Evolutionary conservation across 2,113 vertebrate genomes (phyloP), one percentile per base, ranked within the genome.

Genomic region (Nerophis lumbriciformis): DNA sequence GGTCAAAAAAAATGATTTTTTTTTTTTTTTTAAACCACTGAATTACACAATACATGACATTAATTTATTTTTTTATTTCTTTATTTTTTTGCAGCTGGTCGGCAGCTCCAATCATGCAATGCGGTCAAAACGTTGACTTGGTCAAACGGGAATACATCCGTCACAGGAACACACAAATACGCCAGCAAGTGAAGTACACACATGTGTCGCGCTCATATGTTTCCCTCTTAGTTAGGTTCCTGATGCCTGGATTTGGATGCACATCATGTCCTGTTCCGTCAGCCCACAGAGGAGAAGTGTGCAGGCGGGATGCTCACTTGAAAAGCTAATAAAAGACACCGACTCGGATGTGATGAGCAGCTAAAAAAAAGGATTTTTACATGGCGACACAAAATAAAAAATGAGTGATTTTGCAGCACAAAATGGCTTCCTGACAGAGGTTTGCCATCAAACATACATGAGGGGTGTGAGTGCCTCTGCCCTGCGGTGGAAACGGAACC

Each of bases 261-360:
- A 62, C 62, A 65, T 68, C 51, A 58, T 74, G 67, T 75, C 79
- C 71, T 58, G 63, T 57, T 72, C 51, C 48, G 10, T 57, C 51
- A 72, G 55, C 63, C 69, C 63, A 71, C 62, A 66, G 68, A 69
- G 66, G 59, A 72, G 69, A 71, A 77, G 69, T 39, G 71, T 60
- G 56, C 65, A 53, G 39, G 63, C 53, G 64, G 44, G 59, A 69
- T 78, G 69, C 66, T 69, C 61, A 50, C 61, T 59, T 59, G 47
- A 71, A 55, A 42, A 38, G 56, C 56, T 64, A 71, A 72, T 71
- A 77, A 67, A 63, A 61, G 66, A 69, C 6, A 13, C 47, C 35
- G 51, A 68, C 59, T 38, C 35, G 54, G 50, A 69, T n/a, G 28
- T 28, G 28, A 35, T 6, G n/a, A 53, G 53, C 39, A 5, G 36